Evolutionary conservation across 2,797 vertebrate species (phyloP).

Genomic region (Smutsia gigantea): DNA sequence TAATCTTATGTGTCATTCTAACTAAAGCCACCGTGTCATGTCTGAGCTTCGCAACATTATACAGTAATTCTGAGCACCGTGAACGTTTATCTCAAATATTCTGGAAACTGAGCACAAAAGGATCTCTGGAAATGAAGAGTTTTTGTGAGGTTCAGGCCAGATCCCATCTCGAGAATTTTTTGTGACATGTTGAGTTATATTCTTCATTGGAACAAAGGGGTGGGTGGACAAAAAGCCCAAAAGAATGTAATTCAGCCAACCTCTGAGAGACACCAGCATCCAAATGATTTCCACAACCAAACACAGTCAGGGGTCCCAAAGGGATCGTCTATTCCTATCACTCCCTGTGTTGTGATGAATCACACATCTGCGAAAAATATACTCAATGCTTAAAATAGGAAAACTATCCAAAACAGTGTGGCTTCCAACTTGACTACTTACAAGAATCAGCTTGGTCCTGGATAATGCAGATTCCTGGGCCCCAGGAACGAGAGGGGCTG

Average conservation of each 20-base stretch:
- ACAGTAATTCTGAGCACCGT: constrained; percentile 28
- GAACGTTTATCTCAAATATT: constrained; percentile 55
- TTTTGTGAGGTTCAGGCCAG: constrained; percentile 21
- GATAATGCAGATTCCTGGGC: not conserved
- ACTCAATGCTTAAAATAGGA: constrained; percentile 52
- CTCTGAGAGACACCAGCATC: not conserved
- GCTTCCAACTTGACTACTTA: not conserved
- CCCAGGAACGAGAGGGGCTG: not conserved
- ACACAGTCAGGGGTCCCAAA: not conserved
- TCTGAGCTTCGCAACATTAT: constrained; percentile 40
- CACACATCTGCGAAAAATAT: not conserved
- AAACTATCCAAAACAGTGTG: not conserved
- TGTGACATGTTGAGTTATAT: not conserved
- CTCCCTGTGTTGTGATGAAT: not conserved
- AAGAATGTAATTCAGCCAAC: not conserved
- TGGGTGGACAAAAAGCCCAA: not conserved
- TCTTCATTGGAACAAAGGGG: not conserved
- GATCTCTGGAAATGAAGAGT: constrained; percentile 19
- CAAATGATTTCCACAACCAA: constrained; percentile 23
- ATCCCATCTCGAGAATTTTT: not conserved
- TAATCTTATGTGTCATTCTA: not conserved
- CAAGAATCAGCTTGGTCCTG: not conserved
- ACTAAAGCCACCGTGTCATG: not conserved
- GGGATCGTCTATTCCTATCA: not conserved
- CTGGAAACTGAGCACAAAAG: constrained; percentile 29